Evolutionary conservation across 2,113 vertebrate genomes (phyloP).

Genomic region (Protobothrops mucrosquamatus): DNA sequence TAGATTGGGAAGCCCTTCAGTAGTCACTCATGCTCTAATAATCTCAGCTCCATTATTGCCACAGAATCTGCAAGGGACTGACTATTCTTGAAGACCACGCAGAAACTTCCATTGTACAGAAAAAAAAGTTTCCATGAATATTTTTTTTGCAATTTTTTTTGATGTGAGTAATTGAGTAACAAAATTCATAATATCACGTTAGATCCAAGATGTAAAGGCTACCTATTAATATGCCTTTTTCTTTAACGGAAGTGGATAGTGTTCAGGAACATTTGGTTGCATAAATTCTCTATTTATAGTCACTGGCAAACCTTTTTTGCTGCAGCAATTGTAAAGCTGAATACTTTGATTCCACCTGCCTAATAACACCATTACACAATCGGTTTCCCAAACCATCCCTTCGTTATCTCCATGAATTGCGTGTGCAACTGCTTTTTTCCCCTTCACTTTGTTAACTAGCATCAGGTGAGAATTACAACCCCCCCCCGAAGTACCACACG

Average conservation of each 20-base stretch:
- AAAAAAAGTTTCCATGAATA: neutral
- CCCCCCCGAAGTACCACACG: neutral
- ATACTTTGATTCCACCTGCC: neutral
- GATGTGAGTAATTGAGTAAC: neutral
- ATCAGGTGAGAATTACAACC: neutral
- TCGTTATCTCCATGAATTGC: neutral
- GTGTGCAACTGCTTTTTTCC: neutral
- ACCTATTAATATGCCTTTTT: neutral
- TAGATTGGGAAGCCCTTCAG: neutral
- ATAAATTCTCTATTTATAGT: neutral
- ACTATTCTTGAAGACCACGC: neutral
- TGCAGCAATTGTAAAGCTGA: neutral
- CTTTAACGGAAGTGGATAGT: neutral
- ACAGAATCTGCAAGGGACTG: neutral
- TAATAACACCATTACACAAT: neutral
- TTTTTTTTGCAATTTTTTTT: neutral
- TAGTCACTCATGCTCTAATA: neutral
- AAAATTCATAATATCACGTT: neutral
- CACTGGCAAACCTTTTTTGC: neutral
- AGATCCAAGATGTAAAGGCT: neutral
- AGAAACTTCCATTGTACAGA: neutral
- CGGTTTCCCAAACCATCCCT: neutral
- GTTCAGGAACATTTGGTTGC: neutral
- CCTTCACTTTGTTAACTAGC: neutral
- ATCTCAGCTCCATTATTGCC: neutral